Evolutionary conservation across 2,113 vertebrate species (phyloP), one percentile per base, ranked within the genome.

Genomic region (Grallaria varia): DNA sequence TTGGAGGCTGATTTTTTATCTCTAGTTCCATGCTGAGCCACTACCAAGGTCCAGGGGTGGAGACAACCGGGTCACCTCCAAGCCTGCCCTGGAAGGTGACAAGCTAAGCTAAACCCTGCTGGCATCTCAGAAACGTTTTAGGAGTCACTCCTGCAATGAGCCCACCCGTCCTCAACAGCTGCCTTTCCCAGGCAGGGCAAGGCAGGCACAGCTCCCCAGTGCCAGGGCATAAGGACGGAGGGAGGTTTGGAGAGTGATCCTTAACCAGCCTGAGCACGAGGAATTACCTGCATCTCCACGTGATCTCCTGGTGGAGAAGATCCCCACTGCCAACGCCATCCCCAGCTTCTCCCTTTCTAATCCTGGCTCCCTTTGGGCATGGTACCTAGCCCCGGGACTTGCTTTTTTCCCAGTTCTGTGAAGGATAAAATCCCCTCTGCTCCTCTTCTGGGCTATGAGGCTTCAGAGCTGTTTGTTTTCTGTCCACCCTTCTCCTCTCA

Each of bases 311-410:
- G 5, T 0, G 4, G 49, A 86, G 58, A 16, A 75, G 39, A 55
- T 74, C 35, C 24, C 37, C 8, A 4, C 23, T 44, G 16, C 44
- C 45, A 44, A 12, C 24, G 22, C 33, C 28, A 5, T n/a, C 45
- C 30, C 6, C 12, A 7, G 2, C 28, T 62, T 37, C 14, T 52
- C 27, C 44, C 15, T 56, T 64, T 31, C 79, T 23, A 1, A 28
- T 35, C 67, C 44, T 4, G 9, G 16, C 50, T 89, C 44, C 22
- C 1, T 42, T 22, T 0, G 6, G 53, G 8, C 10, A 16, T 44
- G 0, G 0, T 6, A 13, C 19, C 12, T 4, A 2, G 20, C 37
- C 55, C 73, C 1, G 0, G 55, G 66, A 67, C 14, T 31, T 63
- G 2, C 5, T 33, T 47, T 33, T 5, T 2, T 6, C 42, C 10